phyloP scores from a whole-genome alignment of 2,888 invertebrate genomes.

The Labia minor region DNA sequence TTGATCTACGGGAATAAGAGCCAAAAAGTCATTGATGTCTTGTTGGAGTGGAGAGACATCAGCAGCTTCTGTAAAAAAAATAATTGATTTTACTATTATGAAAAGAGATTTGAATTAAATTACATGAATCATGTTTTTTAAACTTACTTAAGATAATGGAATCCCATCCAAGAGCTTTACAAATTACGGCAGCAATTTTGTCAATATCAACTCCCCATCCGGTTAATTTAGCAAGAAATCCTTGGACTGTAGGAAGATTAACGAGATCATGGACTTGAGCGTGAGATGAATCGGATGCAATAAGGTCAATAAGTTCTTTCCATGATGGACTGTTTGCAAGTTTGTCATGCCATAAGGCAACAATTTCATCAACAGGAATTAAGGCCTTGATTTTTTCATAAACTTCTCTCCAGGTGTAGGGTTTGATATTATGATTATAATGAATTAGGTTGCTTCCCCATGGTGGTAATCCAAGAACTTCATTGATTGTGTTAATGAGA shows the following conservation, averaged over 20 bases:
- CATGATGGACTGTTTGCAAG: too few relatives aligned
- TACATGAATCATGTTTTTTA: neutral
- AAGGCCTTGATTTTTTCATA: too few relatives aligned
- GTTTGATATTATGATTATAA: neutral
- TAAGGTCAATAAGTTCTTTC: too few relatives aligned
- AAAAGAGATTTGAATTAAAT: neutral
- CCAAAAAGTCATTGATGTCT: neutral
- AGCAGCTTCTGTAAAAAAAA: neutral
- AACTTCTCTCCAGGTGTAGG: too few relatives aligned
- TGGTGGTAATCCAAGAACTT: neutral
- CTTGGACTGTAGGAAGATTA: too few relatives aligned
- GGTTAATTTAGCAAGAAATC: too few relatives aligned
- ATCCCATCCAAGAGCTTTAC: neutral
- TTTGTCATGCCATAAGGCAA: too few relatives aligned
- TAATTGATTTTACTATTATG: too few relatives aligned
- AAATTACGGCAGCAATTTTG: neutral
- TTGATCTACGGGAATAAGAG: neutral
- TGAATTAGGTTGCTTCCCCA: neutral
- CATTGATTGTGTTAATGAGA: neutral
- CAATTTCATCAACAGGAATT: too few relatives aligned
- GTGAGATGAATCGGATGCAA: too few relatives aligned
- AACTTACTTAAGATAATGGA: neutral
- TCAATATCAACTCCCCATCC: too few relatives aligned
- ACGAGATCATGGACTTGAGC: too few relatives aligned
- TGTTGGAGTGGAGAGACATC: neutral